These are phyloP conservation scores for Epizoanthus ramosus DNA, from an alignment of 92 coral and sea anemone species.

Conservation along the genomic window DNA sequence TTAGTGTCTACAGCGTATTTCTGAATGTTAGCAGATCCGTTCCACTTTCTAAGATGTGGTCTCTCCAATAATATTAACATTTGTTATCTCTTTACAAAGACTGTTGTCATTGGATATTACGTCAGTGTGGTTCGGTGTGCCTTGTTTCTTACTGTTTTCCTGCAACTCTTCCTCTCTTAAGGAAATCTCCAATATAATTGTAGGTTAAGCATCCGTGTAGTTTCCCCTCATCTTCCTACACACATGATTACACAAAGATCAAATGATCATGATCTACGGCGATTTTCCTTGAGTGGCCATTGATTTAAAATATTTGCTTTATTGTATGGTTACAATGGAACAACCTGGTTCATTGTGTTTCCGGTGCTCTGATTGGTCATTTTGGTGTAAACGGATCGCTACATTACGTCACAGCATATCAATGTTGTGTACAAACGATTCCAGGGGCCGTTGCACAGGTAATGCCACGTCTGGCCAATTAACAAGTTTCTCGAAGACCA, in stretches of 20 bases:
- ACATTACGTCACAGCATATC: slow-evolving; percentile 92
- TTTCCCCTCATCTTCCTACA: neutral
- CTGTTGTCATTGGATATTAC: neutral
- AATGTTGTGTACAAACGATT: slow-evolving; percentile 68
- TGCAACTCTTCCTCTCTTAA: neutral
- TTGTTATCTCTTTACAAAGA: neutral
- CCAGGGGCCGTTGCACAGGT: slow-evolving; percentile 82
- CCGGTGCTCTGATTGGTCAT: slow-evolving; percentile 64
- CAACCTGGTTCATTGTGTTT: slow-evolving; percentile 69
- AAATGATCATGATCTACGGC: slow-evolving; percentile 28
- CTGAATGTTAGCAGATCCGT: neutral
- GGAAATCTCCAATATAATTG: neutral
- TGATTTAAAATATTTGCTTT: slow-evolving; percentile 39
- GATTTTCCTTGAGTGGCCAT: slow-evolving; percentile 11
- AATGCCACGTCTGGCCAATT: slow-evolving; percentile 68
- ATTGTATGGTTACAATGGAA: slow-evolving; percentile 48
- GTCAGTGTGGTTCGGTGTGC: neutral
- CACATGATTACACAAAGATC: slow-evolving; percentile 41
- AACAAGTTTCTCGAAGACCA: neutral
- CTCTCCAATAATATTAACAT: neutral
- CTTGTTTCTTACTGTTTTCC: neutral
- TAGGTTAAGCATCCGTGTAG: neutral
- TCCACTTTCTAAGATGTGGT: neutral
- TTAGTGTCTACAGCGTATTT: neutral
- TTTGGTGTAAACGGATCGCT: slow-evolving; percentile 83